Evolutionary conservation across 2,113 vertebrate genomes (phyloP).

Genomic region (Myanophis thanlyinensis): DNA sequence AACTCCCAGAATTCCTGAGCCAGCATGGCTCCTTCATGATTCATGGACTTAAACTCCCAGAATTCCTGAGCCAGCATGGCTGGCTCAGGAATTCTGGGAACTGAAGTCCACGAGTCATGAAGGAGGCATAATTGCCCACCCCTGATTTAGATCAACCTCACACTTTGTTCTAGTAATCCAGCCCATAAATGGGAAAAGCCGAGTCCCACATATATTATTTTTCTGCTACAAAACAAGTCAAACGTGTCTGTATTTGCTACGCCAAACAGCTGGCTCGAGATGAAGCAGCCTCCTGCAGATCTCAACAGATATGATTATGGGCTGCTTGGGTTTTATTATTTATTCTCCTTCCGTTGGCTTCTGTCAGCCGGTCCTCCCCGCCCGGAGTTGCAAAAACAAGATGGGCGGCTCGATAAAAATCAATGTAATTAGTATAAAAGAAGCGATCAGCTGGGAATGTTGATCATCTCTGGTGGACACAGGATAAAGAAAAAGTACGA

Average conservation of each 20-base stretch:
- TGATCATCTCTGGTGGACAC: too few relatives aligned
- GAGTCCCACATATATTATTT: not conserved
- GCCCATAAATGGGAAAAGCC: not conserved
- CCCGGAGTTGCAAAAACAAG: not conserved
- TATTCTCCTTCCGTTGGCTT: not conserved
- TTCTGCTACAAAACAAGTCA: not conserved
- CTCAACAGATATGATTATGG: not conserved
- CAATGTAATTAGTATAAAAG: not conserved
- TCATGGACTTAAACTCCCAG: too few relatives aligned
- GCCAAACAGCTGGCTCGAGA: not conserved
- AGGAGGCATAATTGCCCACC: too few relatives aligned
- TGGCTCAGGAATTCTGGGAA: too few relatives aligned
- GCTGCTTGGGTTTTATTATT: not conserved
- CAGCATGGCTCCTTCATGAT: too few relatives aligned
- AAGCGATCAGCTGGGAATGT: not conserved
- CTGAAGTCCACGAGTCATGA: too few relatives aligned
- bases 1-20: too few relatives aligned
- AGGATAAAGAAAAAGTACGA: too few relatives aligned
- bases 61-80: too few relatives aligned
- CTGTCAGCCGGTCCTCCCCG: not conserved
- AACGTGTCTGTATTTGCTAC: not conserved
- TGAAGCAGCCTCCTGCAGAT: not conserved
- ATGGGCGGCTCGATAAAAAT: not conserved
- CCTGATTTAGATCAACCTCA: not conserved
- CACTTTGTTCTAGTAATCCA: not conserved